Conservation (phyloP, 2,113 vertebrate species). For the Glaucomys volans region DNA sequence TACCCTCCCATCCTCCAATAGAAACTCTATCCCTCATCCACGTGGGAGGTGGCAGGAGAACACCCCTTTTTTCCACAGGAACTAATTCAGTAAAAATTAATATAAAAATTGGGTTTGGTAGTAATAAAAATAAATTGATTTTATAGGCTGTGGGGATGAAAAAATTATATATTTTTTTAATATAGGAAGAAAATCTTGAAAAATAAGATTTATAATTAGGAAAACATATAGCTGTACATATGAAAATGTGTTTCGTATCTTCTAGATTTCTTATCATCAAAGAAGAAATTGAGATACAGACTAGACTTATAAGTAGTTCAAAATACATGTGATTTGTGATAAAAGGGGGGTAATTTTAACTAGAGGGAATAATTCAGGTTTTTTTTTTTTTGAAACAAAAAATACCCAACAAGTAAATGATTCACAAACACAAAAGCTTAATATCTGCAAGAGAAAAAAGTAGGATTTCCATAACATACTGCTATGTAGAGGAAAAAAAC, state of each 20-base stretch:
- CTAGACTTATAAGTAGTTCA: not conserved
- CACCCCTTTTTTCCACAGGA: not conserved
- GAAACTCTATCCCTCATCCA: too few relatives aligned
- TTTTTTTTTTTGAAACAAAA: not conserved
- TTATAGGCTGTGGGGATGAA: not conserved
- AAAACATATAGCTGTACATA: not conserved
- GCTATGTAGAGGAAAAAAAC: not conserved
- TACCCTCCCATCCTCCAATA: too few relatives aligned
- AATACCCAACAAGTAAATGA: not conserved
- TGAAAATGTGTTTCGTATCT: not conserved
- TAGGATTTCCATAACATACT: not conserved
- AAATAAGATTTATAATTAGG: not conserved
- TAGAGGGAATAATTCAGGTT: not conserved
- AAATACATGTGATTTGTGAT: not conserved
- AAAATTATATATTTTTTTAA: not conserved
- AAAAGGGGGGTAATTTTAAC: not conserved
- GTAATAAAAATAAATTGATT: not conserved
- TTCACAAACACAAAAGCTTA: not conserved
- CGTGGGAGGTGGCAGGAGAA: too few relatives aligned
- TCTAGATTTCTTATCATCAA: not conserved
- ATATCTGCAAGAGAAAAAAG: not conserved
- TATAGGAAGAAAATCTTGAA: not conserved
- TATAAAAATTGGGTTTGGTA: not conserved
- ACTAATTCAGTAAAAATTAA: not conserved
- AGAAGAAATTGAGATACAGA: not conserved